A percentile compares a stretch with the other conserved stretches of the same genome.
These are phyloP conservation scores for Burhinus bistriatus DNA, from an alignment of 2,113 vertebrate species.

Conservation along the genomic window DNA sequence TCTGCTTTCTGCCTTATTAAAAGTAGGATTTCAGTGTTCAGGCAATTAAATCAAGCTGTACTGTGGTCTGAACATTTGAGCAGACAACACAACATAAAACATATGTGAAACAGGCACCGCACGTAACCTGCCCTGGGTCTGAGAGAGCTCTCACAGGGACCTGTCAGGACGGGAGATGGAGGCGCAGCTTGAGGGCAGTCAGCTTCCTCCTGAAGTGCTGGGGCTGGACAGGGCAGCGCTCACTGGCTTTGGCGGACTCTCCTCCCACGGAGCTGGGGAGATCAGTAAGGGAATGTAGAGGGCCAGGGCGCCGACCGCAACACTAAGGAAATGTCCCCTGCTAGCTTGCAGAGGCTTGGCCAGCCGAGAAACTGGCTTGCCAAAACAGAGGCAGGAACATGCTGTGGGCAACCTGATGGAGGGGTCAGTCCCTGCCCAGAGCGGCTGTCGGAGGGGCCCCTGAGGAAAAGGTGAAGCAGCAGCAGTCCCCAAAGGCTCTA, in stretches of 20 bases:
- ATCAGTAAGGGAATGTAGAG: not conserved
- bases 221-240: not conserved
- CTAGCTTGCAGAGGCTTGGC: not conserved
- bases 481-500: not conserved
- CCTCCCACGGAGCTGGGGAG: accelerated
- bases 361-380: not conserved
- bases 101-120: not conserved
- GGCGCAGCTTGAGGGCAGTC: not conserved
- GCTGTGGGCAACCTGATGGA: not conserved
- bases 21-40: not conserved
- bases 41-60: not conserved
- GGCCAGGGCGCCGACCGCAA: not conserved
- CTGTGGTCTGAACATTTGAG: not conserved
- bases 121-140: accelerated
- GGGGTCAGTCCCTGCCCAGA: accelerated
- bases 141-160: not conserved
- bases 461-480: not conserved
- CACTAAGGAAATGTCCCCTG: not conserved
- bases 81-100: not conserved
- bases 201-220: not conserved
- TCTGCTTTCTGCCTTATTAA: not conserved
- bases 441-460: accelerated
- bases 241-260: accelerated
- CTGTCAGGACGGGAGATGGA: not conserved
- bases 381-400: not conserved